Percentiles rank a stretch among this genome's conserved stretches.
These are phyloP conservation scores for Reinhardtius hippoglossoides DNA, from an alignment of 2,113 vertebrate species.

Conservation along the genomic window DNA sequence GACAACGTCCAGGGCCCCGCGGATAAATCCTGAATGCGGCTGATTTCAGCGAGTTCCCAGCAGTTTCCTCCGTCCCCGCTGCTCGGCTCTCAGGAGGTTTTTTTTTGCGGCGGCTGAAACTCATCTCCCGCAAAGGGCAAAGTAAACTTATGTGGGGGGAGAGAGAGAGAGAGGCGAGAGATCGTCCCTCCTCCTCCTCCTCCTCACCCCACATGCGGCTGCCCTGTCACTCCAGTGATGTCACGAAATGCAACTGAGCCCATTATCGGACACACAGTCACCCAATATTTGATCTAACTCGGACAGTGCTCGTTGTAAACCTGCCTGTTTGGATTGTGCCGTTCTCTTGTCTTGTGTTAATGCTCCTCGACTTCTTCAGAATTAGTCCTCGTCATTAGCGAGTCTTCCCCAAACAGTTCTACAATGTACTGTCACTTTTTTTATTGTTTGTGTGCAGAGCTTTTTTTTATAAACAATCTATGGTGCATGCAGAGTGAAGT, in stretches of 20 bases:
- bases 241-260: conserved; percentile 39
- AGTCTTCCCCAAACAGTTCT: too few relatives aligned
- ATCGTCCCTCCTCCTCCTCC: conserved; percentile 33
- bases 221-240: conserved; percentile 79
- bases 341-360: too few relatives aligned
- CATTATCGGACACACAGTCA: conserved; percentile 39
- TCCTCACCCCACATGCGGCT: conserved; percentile 28
- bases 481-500: too few relatives aligned
- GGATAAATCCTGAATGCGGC: conserved; percentile 16
- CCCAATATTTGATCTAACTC: too few relatives aligned
- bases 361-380: too few relatives aligned
- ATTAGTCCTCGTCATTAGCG: too few relatives aligned
- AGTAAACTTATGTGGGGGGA: conserved; percentile 53
- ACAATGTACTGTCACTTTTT: too few relatives aligned
- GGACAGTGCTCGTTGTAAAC: too few relatives aligned
- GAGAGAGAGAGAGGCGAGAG: conserved; percentile 25
- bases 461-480: too few relatives aligned
- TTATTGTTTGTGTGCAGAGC: too few relatives aligned
- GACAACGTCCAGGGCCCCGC: conserved; percentile 44
- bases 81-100: conserved; percentile 23
- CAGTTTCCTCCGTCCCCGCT: conserved; percentile 80
- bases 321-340: too few relatives aligned
- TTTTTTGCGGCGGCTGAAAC: conserved; percentile 38
- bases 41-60: conserved; percentile 1
- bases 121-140: conserved; percentile 71